These are phyloP conservation scores for Lepidonotus clava DNA, from an alignment of 2,888 invertebrate genomes.

Conservation along the genomic window DNA sequence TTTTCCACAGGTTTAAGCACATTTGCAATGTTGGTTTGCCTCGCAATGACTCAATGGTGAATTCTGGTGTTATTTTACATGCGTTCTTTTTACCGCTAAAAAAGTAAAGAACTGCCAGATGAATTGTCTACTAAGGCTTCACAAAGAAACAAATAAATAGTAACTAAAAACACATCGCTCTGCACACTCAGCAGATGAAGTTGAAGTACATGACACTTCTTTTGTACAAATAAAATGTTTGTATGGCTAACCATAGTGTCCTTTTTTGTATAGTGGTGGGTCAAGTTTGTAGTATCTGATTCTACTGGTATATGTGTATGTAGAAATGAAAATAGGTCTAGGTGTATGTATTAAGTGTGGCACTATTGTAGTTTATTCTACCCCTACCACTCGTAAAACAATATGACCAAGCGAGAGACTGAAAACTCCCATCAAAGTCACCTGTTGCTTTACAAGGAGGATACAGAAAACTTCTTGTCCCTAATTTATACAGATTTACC, in stretches of 20 bases:
- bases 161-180: not conserved
- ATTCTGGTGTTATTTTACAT: not conserved
- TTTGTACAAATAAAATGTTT: conserved; percentile 47
- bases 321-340: not conserved
- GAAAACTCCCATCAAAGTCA: too few relatives aligned
- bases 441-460: too few relatives aligned
- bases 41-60: conserved; percentile 2
- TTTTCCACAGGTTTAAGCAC: not conserved
- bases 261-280: too few relatives aligned
- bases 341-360: not conserved
- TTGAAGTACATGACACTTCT: not conserved
- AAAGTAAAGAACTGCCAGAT: conserved; percentile 2
- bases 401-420: too few relatives aligned
- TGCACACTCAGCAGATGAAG: not conserved
- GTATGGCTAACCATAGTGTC: too few relatives aligned
- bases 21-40: too few relatives aligned
- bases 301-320: not conserved
- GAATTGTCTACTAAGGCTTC: not conserved
- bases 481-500: not conserved
- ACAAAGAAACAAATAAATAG: not conserved
- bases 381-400: too few relatives aligned
- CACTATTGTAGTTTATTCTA: too few relatives aligned
- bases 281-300: not conserved
- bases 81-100: not conserved
- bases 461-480: too few relatives aligned